Base-by-base conservation (phyloP, 2,113 vertebrate species). In the Aptenodytes patagonicus region DNA sequence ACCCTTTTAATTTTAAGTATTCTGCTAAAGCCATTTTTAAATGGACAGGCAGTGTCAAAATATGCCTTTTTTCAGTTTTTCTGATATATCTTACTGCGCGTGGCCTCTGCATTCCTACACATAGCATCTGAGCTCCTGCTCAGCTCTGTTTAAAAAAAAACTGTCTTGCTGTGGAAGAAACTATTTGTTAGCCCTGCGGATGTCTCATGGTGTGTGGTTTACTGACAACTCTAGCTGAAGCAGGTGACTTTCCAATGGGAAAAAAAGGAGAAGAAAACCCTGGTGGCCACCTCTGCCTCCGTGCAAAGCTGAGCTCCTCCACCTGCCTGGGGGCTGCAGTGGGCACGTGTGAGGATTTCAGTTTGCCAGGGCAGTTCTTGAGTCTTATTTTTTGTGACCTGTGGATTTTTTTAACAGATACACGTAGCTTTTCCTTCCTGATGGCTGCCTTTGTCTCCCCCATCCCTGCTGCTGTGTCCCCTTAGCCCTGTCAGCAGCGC, bases 161-260 rank as follows among this genome's bases (percentile, higher is more conserved):
- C 57, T 65, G 31, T 91, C 65, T 91, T 0, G 0, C 69, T 57
- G 58, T 62, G 78, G 70, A 94, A 82, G 44, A 61, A 89, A 24
- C 72, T 77, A 49, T 93, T 96, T 93, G 73, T 82, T 94, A 94
- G 62, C 42, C 44, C 90, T n/a, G 51, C 3, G 18, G 86, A 65
- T 46, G 52, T 91, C 73, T 91, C 70, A 47, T 5, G 87, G 61
- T 51, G 15, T 40, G 87, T 89, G 89, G 64, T 76, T 95, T 88
- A 34, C 83, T 95, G 81, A 83, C 71, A 91, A 14, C 38, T 65
- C 36, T 36, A 65, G 57, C 73, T 87, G 89, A 70, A 72, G 24
- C 78, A 90, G 94, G 78, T 95, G 70, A 36, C 54, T 89, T 89
- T 66, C 55, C 69, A 87, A 20, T n/a, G 73, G 65, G 46, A 36